These are phyloP conservation scores for Myocastor coypus DNA, from an alignment of 2,113 vertebrate species.

Conservation along the genomic window DNA sequence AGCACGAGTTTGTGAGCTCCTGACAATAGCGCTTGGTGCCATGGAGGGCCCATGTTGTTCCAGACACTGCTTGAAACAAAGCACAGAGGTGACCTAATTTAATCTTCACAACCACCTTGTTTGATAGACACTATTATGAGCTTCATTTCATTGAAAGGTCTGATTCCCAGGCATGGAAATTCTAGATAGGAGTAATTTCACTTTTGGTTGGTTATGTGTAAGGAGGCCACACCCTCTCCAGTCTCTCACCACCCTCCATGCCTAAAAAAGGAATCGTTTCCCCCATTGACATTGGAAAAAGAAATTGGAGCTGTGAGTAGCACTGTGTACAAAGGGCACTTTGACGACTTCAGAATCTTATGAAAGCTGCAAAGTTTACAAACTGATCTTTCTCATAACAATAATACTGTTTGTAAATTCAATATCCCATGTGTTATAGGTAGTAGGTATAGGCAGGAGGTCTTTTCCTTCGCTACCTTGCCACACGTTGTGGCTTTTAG, in stretches of 20 bases:
- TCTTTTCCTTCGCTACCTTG: background rate
- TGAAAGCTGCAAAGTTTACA: background rate
- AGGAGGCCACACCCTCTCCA: background rate
- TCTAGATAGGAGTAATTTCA: conserved; percentile 3
- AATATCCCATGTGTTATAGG: accelerated
- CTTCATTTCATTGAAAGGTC: conserved; percentile 20
- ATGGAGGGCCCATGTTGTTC: accelerated
- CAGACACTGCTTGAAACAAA: background rate
- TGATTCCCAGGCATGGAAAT: background rate
- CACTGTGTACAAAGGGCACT: background rate
- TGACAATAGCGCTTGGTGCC: background rate
- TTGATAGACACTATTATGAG: background rate
- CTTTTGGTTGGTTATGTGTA: background rate
- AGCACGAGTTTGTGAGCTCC: background rate
- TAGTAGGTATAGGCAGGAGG: background rate
- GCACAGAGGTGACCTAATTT: background rate
- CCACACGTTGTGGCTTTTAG: background rate
- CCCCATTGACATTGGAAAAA: background rate
- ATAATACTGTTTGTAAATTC: background rate
- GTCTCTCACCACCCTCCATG: background rate
- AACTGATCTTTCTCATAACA: background rate
- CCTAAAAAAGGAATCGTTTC: background rate
- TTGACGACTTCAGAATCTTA: background rate
- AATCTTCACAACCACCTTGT: background rate
- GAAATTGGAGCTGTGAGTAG: background rate